These are phyloP conservation scores for Boleophthalmus pectinirostris DNA, from an alignment of 2,113 vertebrate species.

Conservation along the genomic window DNA sequence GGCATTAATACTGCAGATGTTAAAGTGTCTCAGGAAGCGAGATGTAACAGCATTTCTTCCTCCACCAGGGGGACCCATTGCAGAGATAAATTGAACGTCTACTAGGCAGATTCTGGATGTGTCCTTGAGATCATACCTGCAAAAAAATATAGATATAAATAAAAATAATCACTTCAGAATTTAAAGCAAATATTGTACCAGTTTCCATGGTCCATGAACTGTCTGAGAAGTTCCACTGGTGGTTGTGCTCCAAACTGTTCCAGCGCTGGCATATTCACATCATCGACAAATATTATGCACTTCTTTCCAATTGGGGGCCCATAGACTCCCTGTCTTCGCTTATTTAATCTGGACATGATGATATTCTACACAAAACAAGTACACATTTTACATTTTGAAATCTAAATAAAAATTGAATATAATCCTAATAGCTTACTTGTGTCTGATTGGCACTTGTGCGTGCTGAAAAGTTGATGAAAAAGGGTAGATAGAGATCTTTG, in stretches of 20 bases:
- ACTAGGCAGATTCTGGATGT: constrained; percentile 86
- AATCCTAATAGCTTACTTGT: constrained; percentile 78
- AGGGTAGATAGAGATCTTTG: constrained; percentile 87
- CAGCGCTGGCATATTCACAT: constrained; percentile 96
- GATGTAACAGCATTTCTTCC: constrained; percentile 92
- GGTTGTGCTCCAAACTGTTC: constrained; percentile 96
- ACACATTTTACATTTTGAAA: background rate
- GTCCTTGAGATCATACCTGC: constrained; percentile 95
- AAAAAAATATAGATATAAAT: constrained; percentile 7
- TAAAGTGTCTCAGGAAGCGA: constrained; percentile 93
- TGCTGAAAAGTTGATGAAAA: constrained; percentile 96
- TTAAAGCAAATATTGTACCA: constrained; percentile 79
- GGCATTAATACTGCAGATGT: constrained; percentile 86
- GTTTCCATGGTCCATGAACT: constrained; percentile 89
- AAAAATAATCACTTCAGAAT: background rate
- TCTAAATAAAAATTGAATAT: background rate
- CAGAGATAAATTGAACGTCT: constrained; percentile 87
- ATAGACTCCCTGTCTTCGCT: constrained; percentile 91
- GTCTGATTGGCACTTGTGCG: constrained; percentile 92
- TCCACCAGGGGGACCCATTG: constrained; percentile 95
- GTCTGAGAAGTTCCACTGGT: constrained; percentile 93
- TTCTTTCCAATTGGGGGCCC: constrained; percentile 94
- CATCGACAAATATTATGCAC: constrained; percentile 94
- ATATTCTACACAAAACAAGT: constrained; percentile 81
- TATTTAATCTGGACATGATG: constrained; percentile 93